phyloP scores from a whole-genome alignment of 1,140 invertebrate genomes.

The Uloborus diversus region DNA sequence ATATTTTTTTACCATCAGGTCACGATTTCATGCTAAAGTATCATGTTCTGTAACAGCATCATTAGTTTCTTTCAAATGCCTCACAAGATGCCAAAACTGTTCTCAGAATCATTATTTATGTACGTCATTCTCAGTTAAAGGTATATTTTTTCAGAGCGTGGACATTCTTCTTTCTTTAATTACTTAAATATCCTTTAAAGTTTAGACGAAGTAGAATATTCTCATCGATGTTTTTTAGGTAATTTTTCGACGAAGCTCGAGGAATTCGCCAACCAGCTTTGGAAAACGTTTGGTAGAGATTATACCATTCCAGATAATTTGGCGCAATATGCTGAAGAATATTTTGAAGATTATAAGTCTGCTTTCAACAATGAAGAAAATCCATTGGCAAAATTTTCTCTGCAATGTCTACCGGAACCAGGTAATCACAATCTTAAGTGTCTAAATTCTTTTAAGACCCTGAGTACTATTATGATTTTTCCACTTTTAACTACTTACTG shows the following conservation, averaged over 20 bases:
- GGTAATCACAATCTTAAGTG: slow-evolving; percentile 66
- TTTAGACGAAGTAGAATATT: too few relatives aligned
- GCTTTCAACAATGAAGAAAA: slow-evolving; percentile 62
- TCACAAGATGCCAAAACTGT: too few relatives aligned
- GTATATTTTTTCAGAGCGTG: too few relatives aligned
- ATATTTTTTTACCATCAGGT: too few relatives aligned
- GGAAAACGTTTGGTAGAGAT: slow-evolving; percentile 74
- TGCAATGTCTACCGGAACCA: slow-evolving; percentile 79
- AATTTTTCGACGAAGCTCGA: slow-evolving; percentile 58
- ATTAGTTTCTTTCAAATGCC: too few relatives aligned
- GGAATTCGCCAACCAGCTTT: slow-evolving; percentile 66
- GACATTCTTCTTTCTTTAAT: too few relatives aligned
- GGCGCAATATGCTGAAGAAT: slow-evolving; percentile 71
- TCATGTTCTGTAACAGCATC: too few relatives aligned
- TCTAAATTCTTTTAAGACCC: not conserved
- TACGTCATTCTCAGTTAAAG: too few relatives aligned
- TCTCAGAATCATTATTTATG: too few relatives aligned
- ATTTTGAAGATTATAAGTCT: slow-evolving; percentile 71
- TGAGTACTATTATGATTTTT: not conserved
- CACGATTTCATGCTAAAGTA: too few relatives aligned
- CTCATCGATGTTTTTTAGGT: too few relatives aligned
- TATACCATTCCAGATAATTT: slow-evolving; percentile 76
- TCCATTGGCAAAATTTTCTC: slow-evolving; percentile 64
- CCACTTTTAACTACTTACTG: not conserved
- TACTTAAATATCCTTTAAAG: too few relatives aligned